Evolutionary conservation across 2,797 vertebrate species (phyloP).

Genomic region (Trematomus bernacchii): DNA sequence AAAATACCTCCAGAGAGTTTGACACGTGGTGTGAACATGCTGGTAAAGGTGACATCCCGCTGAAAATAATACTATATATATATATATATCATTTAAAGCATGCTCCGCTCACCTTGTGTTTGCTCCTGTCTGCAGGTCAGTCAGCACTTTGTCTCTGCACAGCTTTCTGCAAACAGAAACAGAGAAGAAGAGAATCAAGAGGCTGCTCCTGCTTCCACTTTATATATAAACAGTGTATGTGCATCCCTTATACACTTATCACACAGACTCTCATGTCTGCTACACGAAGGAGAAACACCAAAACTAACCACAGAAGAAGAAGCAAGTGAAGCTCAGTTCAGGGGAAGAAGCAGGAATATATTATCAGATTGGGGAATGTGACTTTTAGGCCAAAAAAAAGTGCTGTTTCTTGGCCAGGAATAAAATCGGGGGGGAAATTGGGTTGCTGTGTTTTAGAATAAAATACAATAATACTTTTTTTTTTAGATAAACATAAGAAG

Average conservation of each 20-base stretch:
- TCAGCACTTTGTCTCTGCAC: constrained; percentile 58
- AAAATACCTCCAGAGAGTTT: constrained; percentile 44
- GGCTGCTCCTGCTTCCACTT: background rate
- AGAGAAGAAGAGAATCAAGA: constrained; percentile 32
- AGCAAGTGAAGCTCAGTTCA: background rate
- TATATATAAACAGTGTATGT: no score
- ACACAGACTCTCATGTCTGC: no score
- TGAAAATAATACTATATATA: constrained; percentile 8
- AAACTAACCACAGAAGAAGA: background rate
- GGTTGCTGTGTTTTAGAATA: no score
- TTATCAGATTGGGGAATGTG: no score
- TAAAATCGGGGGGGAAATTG: no score
- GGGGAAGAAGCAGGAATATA: background rate
- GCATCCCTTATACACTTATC: no score
- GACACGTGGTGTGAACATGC: constrained; percentile 51
- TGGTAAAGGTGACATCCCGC: constrained; percentile 41
- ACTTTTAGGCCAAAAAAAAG: no score
- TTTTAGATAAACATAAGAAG: no score
- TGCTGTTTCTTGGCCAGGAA: no score
- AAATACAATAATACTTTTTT: no score
- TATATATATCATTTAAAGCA: no score
- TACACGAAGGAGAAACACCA: constrained; percentile 8
- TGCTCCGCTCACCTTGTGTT: constrained; percentile 60
- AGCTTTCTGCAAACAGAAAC: constrained; percentile 52
- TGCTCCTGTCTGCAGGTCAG: constrained; percentile 58